A percentile compares a stretch with the other conserved stretches of the same genome.
Conservation (phyloP, 2,888 invertebrate species). For the Cosmia pyralina region DNA sequence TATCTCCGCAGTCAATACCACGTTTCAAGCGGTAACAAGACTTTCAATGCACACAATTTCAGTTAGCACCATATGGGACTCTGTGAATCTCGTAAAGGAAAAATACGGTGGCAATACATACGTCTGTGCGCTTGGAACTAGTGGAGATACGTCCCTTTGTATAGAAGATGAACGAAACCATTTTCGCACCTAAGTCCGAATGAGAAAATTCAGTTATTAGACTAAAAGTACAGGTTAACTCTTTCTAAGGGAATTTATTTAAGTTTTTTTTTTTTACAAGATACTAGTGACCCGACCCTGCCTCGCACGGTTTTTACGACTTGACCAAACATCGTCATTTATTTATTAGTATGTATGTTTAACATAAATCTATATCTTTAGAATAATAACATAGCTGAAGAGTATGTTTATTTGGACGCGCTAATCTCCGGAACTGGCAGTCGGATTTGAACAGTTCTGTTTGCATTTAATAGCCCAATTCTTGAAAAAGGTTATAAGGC, state of each 20-base stretch:
- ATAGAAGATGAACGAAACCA: neutral
- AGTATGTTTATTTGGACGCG: too few relatives aligned
- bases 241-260: neutral
- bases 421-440: too few relatives aligned
- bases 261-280: neutral
- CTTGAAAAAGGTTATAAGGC: too few relatives aligned
- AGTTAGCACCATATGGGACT: slow-evolving; percentile 12
- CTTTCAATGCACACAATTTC: slow-evolving; percentile 29
- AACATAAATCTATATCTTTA: too few relatives aligned
- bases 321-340: too few relatives aligned
- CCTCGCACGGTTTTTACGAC: too few relatives aligned
- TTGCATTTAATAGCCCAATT: too few relatives aligned
- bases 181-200: neutral
- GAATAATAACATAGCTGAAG: too few relatives aligned
- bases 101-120: slow-evolving; percentile 16
- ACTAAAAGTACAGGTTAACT: neutral
- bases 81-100: slow-evolving; percentile 15
- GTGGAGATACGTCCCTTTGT: neutral
- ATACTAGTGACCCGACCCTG: neutral
- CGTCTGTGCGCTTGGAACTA: neutral
- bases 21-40: neutral
- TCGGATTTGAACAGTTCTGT: too few relatives aligned
- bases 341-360: too few relatives aligned
- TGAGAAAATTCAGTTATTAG: too few relatives aligned
- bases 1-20: neutral